Base-by-base conservation (phyloP, 2,888 invertebrate species). In the Rotaria magnacalcarata region DNA sequence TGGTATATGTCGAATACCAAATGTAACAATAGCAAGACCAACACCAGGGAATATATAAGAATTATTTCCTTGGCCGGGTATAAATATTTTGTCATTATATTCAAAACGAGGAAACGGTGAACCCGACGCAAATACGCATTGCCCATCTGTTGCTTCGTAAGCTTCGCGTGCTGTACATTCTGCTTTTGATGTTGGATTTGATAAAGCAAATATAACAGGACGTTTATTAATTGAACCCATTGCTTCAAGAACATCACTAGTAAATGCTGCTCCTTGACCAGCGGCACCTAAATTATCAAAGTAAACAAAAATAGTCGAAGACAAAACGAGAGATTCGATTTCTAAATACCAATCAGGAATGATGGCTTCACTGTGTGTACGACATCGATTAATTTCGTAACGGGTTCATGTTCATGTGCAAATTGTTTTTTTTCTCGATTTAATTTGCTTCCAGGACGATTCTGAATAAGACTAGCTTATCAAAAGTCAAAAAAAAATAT, bases 81-180 rank as follows among this genome's bases (percentile, higher is more conserved):
- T 93, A 92, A 93, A 96, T 8, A 94, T 94, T 90, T 94, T 94
- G 41, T 95, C 96, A 43, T 86, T 86, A 89, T 94, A 93, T 27
- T 93, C 92, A 6, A 96, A 96, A 3, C 95, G 94, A 34, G 94
- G 94, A 92, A 99, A 99, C 0, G 98, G 98, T 56, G 97, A 97
- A 11, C 98, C 98, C 47, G 96, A 96, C 2, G 96, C 95, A 92
- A 96, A 99, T 87, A 99, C 94, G 88, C 86, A 86, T 43, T 84
- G 67, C 10, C 86, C 86, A 88, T 95, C 93, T 0, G 97, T 96
- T 89, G 94, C 92, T 74, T 91, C 93, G 92, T 97, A 99, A 8
- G 97, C 98, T 89, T 96, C 93, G 91, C 96, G 96, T n/a, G 99
- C 99, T n/a, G 99, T 98, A 90, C 99, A 99, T 92, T 99, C 99